A percentile compares a stretch with the other conserved stretches of the same genome.
Conservation (phyloP, 2,888 invertebrate species). For the Drosophila ustulata region DNA sequence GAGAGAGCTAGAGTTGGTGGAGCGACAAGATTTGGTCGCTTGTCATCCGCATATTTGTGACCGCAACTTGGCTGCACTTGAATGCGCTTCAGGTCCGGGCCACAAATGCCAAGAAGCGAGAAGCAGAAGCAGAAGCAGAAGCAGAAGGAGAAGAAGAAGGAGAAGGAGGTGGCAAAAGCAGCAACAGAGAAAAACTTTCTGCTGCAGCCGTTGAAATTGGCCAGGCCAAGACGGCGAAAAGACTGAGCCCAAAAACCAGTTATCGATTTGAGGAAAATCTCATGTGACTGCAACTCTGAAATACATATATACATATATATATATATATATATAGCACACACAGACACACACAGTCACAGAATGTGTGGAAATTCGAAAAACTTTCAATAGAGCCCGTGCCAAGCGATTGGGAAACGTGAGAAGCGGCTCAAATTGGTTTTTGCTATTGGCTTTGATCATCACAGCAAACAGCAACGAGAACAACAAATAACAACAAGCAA, state of each 20-base stretch:
- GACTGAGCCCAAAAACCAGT: conserved; percentile 65
- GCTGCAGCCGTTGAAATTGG: conserved; percentile 63
- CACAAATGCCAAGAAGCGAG: conserved; percentile 2
- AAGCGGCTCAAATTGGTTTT: conserved; percentile 60
- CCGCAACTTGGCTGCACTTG: conserved; percentile 64
- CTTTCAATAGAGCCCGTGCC: conserved; percentile 65
- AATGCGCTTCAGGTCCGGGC: conserved; percentile 43
- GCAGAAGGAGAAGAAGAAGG: background rate
- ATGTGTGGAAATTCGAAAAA: conserved; percentile 60
- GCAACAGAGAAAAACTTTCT: conserved; percentile 60
- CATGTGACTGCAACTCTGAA: conserved; percentile 34
- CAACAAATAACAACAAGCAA: conserved; percentile 11
- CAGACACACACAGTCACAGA: background rate
- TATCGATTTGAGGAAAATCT: conserved; percentile 73
- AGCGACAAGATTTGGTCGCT: conserved; percentile 46
- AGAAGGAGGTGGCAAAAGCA: conserved; percentile 21
- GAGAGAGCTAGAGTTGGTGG: conserved; percentile 10
- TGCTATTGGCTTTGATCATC: conserved; percentile 62
- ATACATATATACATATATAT: conserved; percentile 2
- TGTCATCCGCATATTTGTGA: conserved; percentile 65
- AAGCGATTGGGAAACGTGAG: conserved; percentile 67
- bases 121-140: background rate
- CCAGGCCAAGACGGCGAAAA: conserved; percentile 46
- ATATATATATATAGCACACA: too few relatives aligned
- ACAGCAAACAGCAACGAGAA: conserved; percentile 22